Evolutionary conservation across 2,797 vertebrate genomes (phyloP), one percentile per base, ranked within the genome.

Genomic region (Heterohyrax brucei): DNA sequence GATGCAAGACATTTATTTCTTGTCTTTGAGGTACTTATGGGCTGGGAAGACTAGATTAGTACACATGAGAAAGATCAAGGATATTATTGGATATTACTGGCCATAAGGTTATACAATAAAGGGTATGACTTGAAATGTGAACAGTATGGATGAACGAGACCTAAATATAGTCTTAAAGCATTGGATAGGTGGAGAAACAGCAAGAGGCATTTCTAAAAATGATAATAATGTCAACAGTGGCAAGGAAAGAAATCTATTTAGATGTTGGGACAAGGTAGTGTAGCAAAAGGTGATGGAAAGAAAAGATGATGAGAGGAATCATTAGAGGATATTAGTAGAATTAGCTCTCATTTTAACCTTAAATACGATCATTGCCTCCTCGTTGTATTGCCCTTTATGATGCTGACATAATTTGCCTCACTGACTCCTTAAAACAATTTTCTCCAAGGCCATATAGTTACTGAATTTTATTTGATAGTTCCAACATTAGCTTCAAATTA

Each of bases 381-480:
- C 14, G 30, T 82, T 80, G 53, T 62, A 39, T 80, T 70, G 83
- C 66, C 21, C 56, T 9, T 56, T 86, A 9, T 85, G 64, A 73
- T 73, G n/a, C 24, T 72, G 64, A 86, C 22, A 48, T 53, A 72
- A 50, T 72, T 85, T 22, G 56, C 59, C 12, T 83, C 4, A n/a
- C 10, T 70, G 62, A 87, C 33, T 84, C 90, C 53, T 13, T 72
- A 44, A 95, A 83, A 48, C 46, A 83, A 6, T 92, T 92, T 92
- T 84, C 85, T 33, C 64, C 61, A 73, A 75, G 64, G 22, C 50
- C 53, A 28, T 82, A 33, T 10, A 92, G 53, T 53, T 73, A 70
- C 56, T 18, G 80, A 64, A 64, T 85, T 89, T 78, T 33, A 82
- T 33, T 72, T 79, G 70, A 24, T 70, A 39, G 30, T n/a, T 78